Evolutionary conservation across 2,113 vertebrate genomes (phyloP).

Genomic region (Oreochromis spilurus): DNA sequence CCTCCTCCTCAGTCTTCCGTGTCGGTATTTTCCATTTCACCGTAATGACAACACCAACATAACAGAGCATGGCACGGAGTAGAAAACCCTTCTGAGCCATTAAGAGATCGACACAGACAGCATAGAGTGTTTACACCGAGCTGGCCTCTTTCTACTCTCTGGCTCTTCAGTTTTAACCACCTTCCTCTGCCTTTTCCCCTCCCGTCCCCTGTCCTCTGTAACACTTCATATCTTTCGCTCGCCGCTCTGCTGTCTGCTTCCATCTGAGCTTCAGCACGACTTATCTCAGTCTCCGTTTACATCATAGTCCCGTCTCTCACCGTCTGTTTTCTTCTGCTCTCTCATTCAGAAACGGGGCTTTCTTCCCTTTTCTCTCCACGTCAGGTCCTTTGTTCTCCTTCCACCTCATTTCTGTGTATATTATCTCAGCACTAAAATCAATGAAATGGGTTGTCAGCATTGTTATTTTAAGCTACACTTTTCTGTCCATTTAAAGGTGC

Average conservation of each 20-base stretch:
- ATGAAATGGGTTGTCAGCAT: neutral
- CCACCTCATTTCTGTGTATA: neutral
- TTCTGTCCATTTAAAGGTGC: neutral
- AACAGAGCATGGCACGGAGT: neutral
- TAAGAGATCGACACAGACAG: slow-evolving; percentile 1
- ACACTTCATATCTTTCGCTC: neutral
- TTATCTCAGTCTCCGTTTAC: neutral
- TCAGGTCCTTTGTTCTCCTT: neutral
- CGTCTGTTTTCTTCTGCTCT: neutral
- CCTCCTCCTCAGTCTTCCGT: neutral
- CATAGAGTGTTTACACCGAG: slow-evolving; percentile 21
- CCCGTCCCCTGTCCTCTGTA: neutral
- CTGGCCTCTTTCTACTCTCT: neutral
- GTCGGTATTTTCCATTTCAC: neutral
- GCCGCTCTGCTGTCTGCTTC: neutral
- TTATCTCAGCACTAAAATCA: neutral
- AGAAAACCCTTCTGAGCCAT: slow-evolving; percentile 30
- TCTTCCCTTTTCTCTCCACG: neutral
- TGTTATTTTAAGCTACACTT: neutral
- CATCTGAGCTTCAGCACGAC: neutral
- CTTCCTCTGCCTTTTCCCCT: neutral
- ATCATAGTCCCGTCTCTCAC: neutral
- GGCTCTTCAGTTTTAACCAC: neutral
- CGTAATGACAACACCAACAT: neutral
- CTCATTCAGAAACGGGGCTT: neutral